Base-by-base conservation (phyloP, 2,113 vertebrate species). In the Osmerus mordax region DNA sequence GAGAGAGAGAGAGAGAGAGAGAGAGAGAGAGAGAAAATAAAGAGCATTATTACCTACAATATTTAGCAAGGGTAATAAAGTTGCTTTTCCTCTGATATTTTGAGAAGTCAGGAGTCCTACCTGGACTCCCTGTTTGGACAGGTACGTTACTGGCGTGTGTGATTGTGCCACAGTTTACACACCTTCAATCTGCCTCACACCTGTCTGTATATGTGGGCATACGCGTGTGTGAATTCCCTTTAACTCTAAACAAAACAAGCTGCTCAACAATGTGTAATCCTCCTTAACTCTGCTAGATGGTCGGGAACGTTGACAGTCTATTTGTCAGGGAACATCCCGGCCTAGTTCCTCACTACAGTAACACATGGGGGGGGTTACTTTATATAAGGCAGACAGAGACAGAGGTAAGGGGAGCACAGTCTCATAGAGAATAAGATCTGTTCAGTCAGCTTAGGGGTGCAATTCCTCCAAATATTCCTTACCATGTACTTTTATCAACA, bases 211-310 rank as follows among this genome's bases (percentile, higher is more conserved):
- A 63, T 69, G 73, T 63, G 55, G 16, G 32, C 54, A 67, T 68
- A n/a, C 29, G 8, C 7, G 67, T 63, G 52, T 16, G 62, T 29
- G 74, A 72, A 73, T 73, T 85, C 81, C 82, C 77, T 73, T 80
- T 69, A 71, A 88, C 86, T 88, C 81, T 76, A 87, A 89, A 91
- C 89, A 91, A 93, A 91, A 83, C 88, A 91, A 92, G 88, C 89
- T 83, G 89, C 89, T 92, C 85, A 84, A 86, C 88, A 88, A 91
- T 89, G 91, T 89, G 86, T 93, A 94, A 95, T 92, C 92, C 93
- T 77, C 73, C 86, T 92, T 92, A 93, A 84, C 88, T 90, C 87
- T 47, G 80, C 87, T 92, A 93, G 93, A 94, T 89, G 88, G 84
- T 84, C 88, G 86, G 52, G 73, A 69, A 86, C 84, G 85, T 89